These are phyloP conservation scores for Lateolabrax maculatus DNA, from an alignment of 2,797 vertebrate species.

Conservation along the genomic window DNA sequence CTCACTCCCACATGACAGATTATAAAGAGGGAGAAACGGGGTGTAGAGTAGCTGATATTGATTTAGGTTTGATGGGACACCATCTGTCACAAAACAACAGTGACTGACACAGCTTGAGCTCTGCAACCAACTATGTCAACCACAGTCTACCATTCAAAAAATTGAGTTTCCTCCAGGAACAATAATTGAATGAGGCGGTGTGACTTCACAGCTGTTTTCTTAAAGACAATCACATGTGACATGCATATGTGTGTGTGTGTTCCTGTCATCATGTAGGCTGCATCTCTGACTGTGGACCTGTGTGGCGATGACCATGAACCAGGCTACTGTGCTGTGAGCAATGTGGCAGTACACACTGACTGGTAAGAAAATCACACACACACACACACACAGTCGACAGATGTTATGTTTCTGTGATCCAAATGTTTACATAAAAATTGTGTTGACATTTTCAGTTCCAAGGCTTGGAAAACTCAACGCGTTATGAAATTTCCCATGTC, in stretches of 20 bases:
- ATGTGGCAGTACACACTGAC: slow-evolving; percentile 93
- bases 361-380: slow-evolving; percentile 85
- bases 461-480: slow-evolving; percentile 34
- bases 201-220: slow-evolving; percentile 23
- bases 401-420: slow-evolving; percentile 16
- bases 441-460: slow-evolving; percentile 38
- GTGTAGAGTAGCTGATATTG: slow-evolving; percentile 29
- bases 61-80: slow-evolving; percentile 29
- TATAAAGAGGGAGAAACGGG: slow-evolving; percentile 10
- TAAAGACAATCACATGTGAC: slow-evolving; percentile 29
- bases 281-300: slow-evolving; percentile 95
- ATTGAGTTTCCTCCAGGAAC: slow-evolving; percentile 21
- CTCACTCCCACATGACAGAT: slow-evolving; percentile 16
- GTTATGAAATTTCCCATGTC: slow-evolving; percentile 36
- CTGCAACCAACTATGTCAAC: slow-evolving; percentile 8
- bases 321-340: slow-evolving; percentile 96
- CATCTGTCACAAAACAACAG: slow-evolving; percentile 24
- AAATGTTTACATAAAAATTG: slow-evolving; percentile 26
- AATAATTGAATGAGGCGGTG: slow-evolving; percentile 9
- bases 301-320: slow-evolving; percentile 95
- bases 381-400: slow-evolving; percentile 11
- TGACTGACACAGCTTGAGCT: slow-evolving; percentile 20
- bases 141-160: slow-evolving; percentile 36
- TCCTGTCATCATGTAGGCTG: slow-evolving; percentile 85
- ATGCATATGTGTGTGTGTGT: slow-evolving; percentile 27